These are phyloP conservation scores for Otus sunia DNA, from an alignment of 2,113 vertebrate species.

Conservation along the genomic window DNA sequence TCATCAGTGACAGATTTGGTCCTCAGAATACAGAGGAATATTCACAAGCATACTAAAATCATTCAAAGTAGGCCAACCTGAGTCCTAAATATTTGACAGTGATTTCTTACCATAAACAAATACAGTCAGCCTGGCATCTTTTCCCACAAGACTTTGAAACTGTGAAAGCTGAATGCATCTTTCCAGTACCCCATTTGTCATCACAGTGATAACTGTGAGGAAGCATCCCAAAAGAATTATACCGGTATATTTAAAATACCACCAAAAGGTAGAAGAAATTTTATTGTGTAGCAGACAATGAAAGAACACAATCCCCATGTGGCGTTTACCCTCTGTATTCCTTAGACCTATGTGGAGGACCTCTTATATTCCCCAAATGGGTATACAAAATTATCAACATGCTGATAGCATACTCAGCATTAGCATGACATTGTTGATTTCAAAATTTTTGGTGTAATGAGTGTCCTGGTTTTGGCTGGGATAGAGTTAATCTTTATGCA, in stretches of 20 bases:
- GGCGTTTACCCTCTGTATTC: not conserved
- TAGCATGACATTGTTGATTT: not conserved
- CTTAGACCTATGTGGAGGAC: not conserved
- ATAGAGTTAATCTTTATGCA: too few species aligned
- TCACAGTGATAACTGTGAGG: not conserved
- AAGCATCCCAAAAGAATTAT: not conserved
- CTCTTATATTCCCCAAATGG: not conserved
- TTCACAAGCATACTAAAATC: not conserved
- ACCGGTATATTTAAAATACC: not conserved
- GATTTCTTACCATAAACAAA: not conserved
- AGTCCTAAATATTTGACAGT: not conserved
- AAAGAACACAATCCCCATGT: not conserved
- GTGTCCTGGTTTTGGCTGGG: too few species aligned
- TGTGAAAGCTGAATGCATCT: not conserved
- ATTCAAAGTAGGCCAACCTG: not conserved
- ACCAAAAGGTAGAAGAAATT: not conserved
- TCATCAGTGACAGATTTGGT: not conserved
- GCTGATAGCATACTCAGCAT: not conserved
- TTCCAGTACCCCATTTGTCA: not conserved
- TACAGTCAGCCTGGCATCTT: not conserved
- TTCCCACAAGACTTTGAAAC: not conserved
- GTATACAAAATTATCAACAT: not conserved
- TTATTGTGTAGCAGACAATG: not conserved
- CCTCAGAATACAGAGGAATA: not conserved
- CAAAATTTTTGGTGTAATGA: not conserved